phyloP scores from a whole-genome alignment of 2,888 invertebrate genomes.

The Ennomos quercinarius region DNA sequence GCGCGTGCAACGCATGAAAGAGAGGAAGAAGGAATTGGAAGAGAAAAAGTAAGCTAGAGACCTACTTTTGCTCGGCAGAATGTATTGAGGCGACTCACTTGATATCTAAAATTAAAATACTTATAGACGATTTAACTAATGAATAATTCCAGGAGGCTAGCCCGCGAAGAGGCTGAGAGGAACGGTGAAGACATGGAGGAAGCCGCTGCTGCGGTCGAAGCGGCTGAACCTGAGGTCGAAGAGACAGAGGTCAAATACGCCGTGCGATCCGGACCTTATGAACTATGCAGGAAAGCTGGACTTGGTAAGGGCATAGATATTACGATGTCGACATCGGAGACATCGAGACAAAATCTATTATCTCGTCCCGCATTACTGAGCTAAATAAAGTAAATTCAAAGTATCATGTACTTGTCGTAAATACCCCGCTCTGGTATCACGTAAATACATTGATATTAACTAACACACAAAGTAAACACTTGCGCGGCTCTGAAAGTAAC shows the following conservation, averaged over 20 bases:
- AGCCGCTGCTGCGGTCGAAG: slow-evolving; percentile 83
- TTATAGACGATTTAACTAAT: background rate
- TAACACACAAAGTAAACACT: too few relatives aligned
- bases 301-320: slow-evolving; percentile 80
- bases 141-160: slow-evolving; percentile 55
- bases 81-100: too few relatives aligned
- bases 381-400: too few relatives aligned
- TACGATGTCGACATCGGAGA: too few relatives aligned
- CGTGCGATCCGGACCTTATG: slow-evolving; percentile 94
- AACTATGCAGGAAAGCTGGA: slow-evolving; percentile 94
- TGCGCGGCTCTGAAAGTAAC: too few relatives aligned
- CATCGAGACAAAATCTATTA: too few relatives aligned
- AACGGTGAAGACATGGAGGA: slow-evolving; percentile 89
- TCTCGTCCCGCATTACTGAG: too few relatives aligned
- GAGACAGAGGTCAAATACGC: slow-evolving; percentile 92
- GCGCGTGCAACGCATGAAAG: slow-evolving; percentile 88
- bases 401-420: too few relatives aligned
- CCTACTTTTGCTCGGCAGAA: too few relatives aligned
- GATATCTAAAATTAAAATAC: too few relatives aligned
- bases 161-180: slow-evolving; percentile 80
- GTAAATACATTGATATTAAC: too few relatives aligned
- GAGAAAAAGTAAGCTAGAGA: slow-evolving; percentile 74
- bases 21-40: slow-evolving; percentile 86
- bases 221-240: slow-evolving; percentile 84
- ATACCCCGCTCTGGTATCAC: too few relatives aligned